Base-by-base conservation (phyloP, 2,797 vertebrate genomes). In the Cirrhinus mrigala region DNA sequence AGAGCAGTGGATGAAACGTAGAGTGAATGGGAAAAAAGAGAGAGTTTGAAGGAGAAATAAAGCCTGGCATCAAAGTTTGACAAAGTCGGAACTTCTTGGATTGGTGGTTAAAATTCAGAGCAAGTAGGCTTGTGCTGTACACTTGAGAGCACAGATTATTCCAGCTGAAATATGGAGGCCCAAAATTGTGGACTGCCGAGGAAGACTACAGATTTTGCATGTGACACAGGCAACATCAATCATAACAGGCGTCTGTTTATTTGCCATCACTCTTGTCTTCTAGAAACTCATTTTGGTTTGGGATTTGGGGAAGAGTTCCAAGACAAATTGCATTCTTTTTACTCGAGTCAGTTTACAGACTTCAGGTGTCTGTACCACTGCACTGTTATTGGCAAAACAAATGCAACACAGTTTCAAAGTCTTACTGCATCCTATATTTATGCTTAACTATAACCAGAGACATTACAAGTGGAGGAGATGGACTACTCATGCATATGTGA, bases 81-180 rank as follows among this genome's bases (percentile, higher is more conserved):
- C 87, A 79, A 89, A 89, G 89, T 91, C 87, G 86, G 27, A 86
- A 89, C 85, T 79, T 81, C 50, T 81, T 76, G 33, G 40, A 82
- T 84, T 83, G 70, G 73, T 2, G 50, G 87, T 85, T 74, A 40
- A 75, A 83, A 84, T 86, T 83, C 85, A 50, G 68, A 71, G 87
- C 79, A 54, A 70, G 62, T 82, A 87, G 62, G 18, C 56, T 18
- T 44, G 78, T 12, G 33, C 77, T 71, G 37, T 66, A 83, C 71
- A 80, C 48, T 82, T 76, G 73, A 75, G 83, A 68, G 60, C 64
- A 84, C 77, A 76, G 68, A 88, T 87, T 85, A 86, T 88, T 89
- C 46, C 14, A n/a, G 69, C 33, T 85, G 88, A 90, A 87, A 87
- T 88, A 87, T 44, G 52, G 81, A 64, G 62, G 71, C 60, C 71